phyloP scores from a whole-genome alignment of 2,113 vertebrate species.

The Micromys minutus region DNA sequence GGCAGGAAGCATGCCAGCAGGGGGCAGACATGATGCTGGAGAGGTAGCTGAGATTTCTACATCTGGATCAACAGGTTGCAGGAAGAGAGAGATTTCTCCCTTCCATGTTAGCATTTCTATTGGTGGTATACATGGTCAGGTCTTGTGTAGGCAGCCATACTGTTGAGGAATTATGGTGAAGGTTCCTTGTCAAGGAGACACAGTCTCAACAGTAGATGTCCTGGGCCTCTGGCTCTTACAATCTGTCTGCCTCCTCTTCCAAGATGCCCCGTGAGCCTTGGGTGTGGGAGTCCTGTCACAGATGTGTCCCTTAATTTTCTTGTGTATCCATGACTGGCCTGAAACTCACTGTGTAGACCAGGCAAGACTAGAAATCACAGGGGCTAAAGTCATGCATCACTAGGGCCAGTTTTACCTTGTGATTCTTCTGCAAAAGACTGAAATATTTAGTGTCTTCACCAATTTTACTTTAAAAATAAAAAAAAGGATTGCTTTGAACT shows the following conservation, averaged over 20 bases:
- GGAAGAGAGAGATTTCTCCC: background rate
- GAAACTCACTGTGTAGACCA: background rate
- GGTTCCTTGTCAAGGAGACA: background rate
- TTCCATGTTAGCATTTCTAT: background rate
- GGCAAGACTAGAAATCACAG: background rate
- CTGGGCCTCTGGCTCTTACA: background rate
- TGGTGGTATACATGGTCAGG: background rate
- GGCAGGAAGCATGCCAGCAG: background rate
- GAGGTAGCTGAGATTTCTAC: background rate
- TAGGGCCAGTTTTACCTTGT: background rate
- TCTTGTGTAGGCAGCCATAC: background rate
- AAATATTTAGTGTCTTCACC: constrained; percentile 1
- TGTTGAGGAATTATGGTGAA: background rate
- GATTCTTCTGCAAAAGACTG: background rate
- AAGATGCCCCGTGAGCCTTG: background rate
- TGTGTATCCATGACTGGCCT: background rate
- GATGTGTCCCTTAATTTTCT: background rate
- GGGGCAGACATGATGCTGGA: background rate
- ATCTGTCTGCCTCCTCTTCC: background rate
- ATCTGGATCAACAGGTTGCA: too few relatives aligned
- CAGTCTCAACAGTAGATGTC: background rate
- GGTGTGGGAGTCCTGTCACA: background rate
- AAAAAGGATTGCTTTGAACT: constrained; percentile 1
- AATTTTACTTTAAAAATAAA: background rate
- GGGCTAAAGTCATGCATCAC: background rate